Evolutionary conservation across 1,140 invertebrate genomes (phyloP).

Genomic region (Drosophila obscura): DNA sequence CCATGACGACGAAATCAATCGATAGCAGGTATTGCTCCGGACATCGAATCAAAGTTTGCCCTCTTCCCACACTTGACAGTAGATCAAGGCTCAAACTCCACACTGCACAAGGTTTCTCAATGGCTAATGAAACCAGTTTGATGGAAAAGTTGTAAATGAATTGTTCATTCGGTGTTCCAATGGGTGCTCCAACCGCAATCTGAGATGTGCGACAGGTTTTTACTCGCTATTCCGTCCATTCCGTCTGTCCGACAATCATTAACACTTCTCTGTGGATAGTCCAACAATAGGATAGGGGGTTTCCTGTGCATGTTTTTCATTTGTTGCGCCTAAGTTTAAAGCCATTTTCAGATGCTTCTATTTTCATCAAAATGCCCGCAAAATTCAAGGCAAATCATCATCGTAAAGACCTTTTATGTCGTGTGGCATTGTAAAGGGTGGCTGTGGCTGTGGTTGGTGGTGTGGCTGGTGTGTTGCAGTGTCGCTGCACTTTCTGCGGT

Average conservation of each 20-base stretch:
- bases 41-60: constrained; percentile 7
- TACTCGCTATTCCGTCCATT: not conserved
- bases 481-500: constrained; percentile 16
- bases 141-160: constrained; percentile 36
- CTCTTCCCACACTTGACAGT: not conserved
- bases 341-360: too few species aligned
- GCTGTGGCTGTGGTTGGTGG: constrained; percentile 6
- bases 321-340: too few species aligned
- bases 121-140: constrained; percentile 12
- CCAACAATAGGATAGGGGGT: too few species aligned
- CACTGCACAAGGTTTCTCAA: constrained; percentile 7
- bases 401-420: not conserved
- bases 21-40: constrained; percentile 39
- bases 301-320: too few species aligned
- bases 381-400: too few species aligned
- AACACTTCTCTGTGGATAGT: constrained; percentile 26
- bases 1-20: constrained; percentile 51
- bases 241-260: constrained; percentile 18
- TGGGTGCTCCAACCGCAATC: not conserved
- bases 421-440: constrained; percentile 9
- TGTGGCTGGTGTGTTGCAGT: constrained; percentile 5
- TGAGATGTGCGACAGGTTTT: constrained; percentile 10
- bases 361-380: too few species aligned
- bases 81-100: constrained; percentile 4
- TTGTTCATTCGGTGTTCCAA: constrained; percentile 1